Conservation (phyloP, 2,113 vertebrate genomes). For the Stomatorhinus ivindoensis region DNA sequence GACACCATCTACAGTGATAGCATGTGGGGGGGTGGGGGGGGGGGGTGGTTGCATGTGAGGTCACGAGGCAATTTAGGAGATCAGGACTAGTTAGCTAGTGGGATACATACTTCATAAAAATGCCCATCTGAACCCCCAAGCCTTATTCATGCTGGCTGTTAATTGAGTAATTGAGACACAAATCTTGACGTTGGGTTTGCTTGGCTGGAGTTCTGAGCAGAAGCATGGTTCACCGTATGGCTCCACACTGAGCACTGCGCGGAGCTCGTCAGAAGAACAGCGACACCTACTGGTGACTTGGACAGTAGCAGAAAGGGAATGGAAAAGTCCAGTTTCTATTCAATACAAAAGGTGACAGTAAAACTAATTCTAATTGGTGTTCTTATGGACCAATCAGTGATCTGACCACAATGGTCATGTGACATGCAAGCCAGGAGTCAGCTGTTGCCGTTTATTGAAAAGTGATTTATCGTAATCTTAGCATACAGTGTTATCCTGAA, state of each 20-base stretch:
- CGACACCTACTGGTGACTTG: conserved; percentile 11
- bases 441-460: not conserved
- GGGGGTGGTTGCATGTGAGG: not conserved
- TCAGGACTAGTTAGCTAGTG: not conserved
- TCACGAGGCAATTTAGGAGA: conserved; percentile 11
- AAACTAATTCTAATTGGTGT: not conserved
- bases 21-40: not conserved
- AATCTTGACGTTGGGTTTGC: conserved; percentile 2
- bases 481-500: not conserved
- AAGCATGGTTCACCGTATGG: not conserved
- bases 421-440: not conserved
- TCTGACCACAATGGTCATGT: not conserved
- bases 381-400: not conserved
- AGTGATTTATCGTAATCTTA: not conserved
- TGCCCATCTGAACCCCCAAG: not conserved
- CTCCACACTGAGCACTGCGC: not conserved
- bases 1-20: not conserved
- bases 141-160: conserved; percentile 8
- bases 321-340: not conserved
- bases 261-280: not conserved
- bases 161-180: conserved; percentile 9
- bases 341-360: not conserved
- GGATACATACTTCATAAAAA: conserved; percentile 6
- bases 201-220: not conserved
- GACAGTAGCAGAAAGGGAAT: not conserved